A percentile compares a stretch with the other conserved stretches of the same genome.
Evolutionary conservation across 2,888 invertebrate genomes (phyloP).

Genomic region (Hecatera dysodea): DNA sequence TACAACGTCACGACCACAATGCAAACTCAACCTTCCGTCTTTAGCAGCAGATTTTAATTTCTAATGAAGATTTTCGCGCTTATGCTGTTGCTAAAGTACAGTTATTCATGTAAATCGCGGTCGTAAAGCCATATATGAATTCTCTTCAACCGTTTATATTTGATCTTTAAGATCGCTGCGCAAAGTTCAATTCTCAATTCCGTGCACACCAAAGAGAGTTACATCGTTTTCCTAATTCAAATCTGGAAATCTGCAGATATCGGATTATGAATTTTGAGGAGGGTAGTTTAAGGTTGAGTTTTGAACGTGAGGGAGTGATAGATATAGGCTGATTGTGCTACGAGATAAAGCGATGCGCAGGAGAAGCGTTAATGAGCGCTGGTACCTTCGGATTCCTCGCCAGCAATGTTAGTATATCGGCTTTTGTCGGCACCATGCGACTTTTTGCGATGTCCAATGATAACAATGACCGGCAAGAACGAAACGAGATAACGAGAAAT

Average conservation of each 20-base stretch:
- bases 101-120: conserved; percentile 45
- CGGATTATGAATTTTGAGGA: conserved; percentile 16
- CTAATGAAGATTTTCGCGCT: neutral
- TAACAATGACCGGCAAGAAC: conserved; percentile 83
- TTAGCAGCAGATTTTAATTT: conserved; percentile 28
- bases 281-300: conserved; percentile 19
- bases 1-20: conserved; percentile 39
- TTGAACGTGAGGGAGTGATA: conserved; percentile 28
- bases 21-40: conserved; percentile 34
- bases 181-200: conserved; percentile 29
- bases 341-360: conserved; percentile 71
- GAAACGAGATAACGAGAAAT: conserved; percentile 66
- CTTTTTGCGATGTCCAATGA: conserved; percentile 89
- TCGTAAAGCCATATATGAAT: conserved; percentile 57
- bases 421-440: conserved; percentile 88
- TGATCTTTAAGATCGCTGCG: conserved; percentile 15
- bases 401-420: conserved; percentile 86
- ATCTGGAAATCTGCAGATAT: conserved; percentile 18
- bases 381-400: conserved; percentile 85
- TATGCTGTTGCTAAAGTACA: conserved; percentile 52
- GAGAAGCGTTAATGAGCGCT: conserved; percentile 89
- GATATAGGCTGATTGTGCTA: conserved; percentile 70
- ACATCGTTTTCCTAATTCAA: conserved; percentile 57
- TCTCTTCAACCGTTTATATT: conserved; percentile 5
- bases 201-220: conserved; percentile 34